Base-by-base conservation (phyloP, 2,113 vertebrate genomes). In the Chionis minor region DNA sequence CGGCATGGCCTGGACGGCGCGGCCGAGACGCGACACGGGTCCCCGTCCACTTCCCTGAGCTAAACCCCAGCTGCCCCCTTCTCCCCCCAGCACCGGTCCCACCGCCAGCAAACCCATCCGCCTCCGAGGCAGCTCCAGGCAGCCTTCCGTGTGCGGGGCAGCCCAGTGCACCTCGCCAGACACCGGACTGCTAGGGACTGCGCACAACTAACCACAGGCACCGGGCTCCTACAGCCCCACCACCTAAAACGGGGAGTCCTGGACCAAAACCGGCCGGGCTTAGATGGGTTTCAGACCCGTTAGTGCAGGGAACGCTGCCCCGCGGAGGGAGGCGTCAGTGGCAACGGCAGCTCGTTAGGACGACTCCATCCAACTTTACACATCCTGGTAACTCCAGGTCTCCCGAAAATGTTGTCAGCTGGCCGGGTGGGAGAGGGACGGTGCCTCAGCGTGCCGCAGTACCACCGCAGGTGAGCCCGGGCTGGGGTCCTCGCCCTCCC, bases 1-100 rank as follows among this genome's bases (percentile, higher is more conserved):
- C 15, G 8, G 38, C 15, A 9, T 24, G 7, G 4, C 56, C 12
- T 0, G 42, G 51, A 12, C 63, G 44, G 49, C 0, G 5, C 1
- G 75, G 47, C 82, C 20, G 67, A 85, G 49, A 61, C 56, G 55
- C 4, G 33, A 45, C 27, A 26, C 3, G 5, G 33, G 16, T 51
- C 78, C 44, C 65, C 5, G 0, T 12, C 13, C 49, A 0, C 56
- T 1, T 0, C 18, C 32, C 81, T 8, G 6, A 15, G 52, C 75
- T 42, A 4, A 85, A 33, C 38, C 33, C 69, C 59, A 67, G 80
- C 80, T 52, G 82, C 59, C 61, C 42, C 54, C 66, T n/a, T 79
- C 74, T 66, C 14, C 15, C 45, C 47, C 52, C 81, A 42, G 59
- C 49, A 23, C 49, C 40, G 26, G 10, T 40, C 58, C 77, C 40